A percentile compares a stretch with the other conserved stretches of the same genome.
Evolutionary conservation across 2,113 vertebrate species (phyloP).

Genomic region (Dinomys branickii): DNA sequence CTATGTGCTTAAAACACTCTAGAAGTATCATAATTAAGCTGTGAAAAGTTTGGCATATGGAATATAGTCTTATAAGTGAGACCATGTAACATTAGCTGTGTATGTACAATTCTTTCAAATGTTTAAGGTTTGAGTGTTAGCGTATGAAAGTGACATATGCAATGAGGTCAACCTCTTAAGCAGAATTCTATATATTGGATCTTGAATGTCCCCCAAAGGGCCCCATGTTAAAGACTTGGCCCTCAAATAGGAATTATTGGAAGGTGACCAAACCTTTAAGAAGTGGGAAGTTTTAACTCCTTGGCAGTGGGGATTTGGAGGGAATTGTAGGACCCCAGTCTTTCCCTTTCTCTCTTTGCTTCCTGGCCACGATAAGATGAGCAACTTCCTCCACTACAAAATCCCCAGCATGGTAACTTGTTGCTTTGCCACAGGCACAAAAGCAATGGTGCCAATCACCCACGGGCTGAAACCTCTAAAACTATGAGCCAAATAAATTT

Average conservation of each 20-base stretch:
- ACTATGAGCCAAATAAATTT: background rate
- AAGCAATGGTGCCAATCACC: background rate
- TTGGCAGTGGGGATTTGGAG: background rate
- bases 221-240: background rate
- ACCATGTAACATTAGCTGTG: background rate
- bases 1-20: conserved; percentile 2
- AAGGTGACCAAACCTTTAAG: background rate
- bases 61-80: background rate
- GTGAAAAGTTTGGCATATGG: background rate
- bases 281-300: background rate
- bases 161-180: background rate
- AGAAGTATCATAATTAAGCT: conserved; percentile 33
- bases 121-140: background rate
- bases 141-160: background rate
- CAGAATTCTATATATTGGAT: background rate
- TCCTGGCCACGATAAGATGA: background rate
- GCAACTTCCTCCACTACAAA: background rate
- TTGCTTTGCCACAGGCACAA: background rate
- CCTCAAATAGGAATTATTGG: background rate
- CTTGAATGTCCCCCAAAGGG: background rate
- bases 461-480: background rate
- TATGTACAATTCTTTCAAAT: background rate
- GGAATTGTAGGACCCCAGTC: background rate
- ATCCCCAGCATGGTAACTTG: background rate
- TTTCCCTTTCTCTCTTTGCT: background rate